Base-by-base conservation (phyloP, 2,113 vertebrate genomes). In the Echinops telfairi region DNA sequence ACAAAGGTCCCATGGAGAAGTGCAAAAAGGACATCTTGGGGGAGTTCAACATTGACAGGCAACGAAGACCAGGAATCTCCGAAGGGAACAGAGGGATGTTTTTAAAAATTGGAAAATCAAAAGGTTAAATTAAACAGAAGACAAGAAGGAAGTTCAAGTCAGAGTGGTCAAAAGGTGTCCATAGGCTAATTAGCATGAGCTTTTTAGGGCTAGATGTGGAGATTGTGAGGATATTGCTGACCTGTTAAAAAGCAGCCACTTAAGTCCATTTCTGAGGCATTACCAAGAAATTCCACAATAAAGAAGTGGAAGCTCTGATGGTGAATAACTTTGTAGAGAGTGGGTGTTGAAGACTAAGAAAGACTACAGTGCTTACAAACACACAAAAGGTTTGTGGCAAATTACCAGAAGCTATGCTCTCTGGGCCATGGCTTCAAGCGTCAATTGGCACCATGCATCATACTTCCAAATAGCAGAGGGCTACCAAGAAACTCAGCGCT, bases 391-490 rank as follows among this genome's bases (percentile, higher is more conserved):
- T 86, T 15, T 2, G 40, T 64, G 43, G 43, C 36, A 90, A 90
- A 83, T 83, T 58, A 76, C 40, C 11, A 29, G 66, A 81, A 81
- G 62, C 31, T 64, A 58, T 6, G n/a, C 17, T 83, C n/a, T 62
- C n/a, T 85, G 47, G 38, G 8, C 33, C 58, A 3, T 38, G 70
- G 58, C 36, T 66, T 64, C 14, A 73, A 82, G 29, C 25, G 53
- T 73, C 14, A 68, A 29, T 79, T 88, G 70, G 71, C 31, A 81
- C 36, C 53, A 57, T 53, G 76, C 1, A 77, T 4, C n/a, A n/a
- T 70, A 83, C 31, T 62, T 90, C 68, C 22, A 47, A 85, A 47
- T 27, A 62, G 60, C 53, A 80, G 88, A 94, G 60, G 14, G 47
- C 71, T 11, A 86, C 38, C 40, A 79, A 29, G 8, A 43, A 22